Base-by-base conservation (phyloP, 2,888 invertebrate genomes). In the Strigamia crassipes region DNA sequence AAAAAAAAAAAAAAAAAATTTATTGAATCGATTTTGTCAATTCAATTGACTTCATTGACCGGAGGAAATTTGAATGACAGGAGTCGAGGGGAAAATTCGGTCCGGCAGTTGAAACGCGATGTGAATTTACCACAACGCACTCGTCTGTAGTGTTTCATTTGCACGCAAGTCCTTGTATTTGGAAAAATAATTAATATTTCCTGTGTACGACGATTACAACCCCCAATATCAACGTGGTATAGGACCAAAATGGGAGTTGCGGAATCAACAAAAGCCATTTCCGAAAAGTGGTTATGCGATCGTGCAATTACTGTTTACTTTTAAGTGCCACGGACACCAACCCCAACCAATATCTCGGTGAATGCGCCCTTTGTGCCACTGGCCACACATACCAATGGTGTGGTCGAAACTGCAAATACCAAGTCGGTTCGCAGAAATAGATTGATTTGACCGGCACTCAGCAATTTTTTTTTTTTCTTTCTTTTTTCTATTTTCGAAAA, bases 11-110 rank as follows among this genome's bases (percentile, higher is more conserved):
- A 46, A 15, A 46, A 61, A 61, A 21, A 21, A 61, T 61, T 66
- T 66, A 27, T 66, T 66, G 23, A 9, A 66, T 66, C 23, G 66
- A 66, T 66, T 66, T 66, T 31, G 66, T 23, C 31, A 13, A 66
- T 23, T 66, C 66, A 66, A 66, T 66, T 66, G 66, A 23, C 27
- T 66, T 27, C 10, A 12, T 66, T 66, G 66, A 66, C 66, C 66
- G 13, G 13, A 66, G 23, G 61, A 66, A 27, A 27, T 23, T 66
- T 27, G 27, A 66, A 15, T 66, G 66, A 8, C 66, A 15, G 27
- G 27, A 27, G 27, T n/a, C n/a, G n/a, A n/a, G n/a, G n/a, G n/a
- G n/a, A n/a, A n/a, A n/a, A n/a, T n/a, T n/a, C n/a, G n/a, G n/a
- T n/a, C n/a, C n/a, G n/a, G n/a, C n/a, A n/a, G n/a, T n/a, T n/a